Evolutionary conservation across 30 jellyfish, hydroid and myxozoan genomes (phyloP), one percentile per base, ranked within the genome.

Genomic region (Clytia hemisphaerica): DNA sequence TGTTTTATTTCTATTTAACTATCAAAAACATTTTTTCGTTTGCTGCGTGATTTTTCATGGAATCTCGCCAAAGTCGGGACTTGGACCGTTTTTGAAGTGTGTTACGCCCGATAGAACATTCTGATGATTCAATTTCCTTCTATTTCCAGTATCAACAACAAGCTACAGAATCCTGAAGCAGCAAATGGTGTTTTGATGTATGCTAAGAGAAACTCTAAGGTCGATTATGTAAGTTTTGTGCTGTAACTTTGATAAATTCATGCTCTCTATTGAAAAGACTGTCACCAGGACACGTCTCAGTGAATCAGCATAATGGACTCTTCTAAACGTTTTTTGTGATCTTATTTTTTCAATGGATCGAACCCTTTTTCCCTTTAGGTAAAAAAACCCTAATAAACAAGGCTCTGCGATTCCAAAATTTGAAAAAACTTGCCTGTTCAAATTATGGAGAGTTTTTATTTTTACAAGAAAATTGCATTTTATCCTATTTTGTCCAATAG

Each of bases 171-270:
- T 55, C 95, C 93, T 40, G 99, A 92, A 38, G 99, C 96, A 7
- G 99, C 99, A 2, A 86, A 82, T 42, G 99, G 99, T 24, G 99
- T 92, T 16, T 51, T 92, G 69, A 88, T 82, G 44, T 92, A 83
- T 78, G 96, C 99, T 21, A 77, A 62, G 84, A 79, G 72, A 2
- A 79, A 78, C 61, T 77, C 92, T 18, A 77, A 79, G 47, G 90
- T 88, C 33, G 97, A 88, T 65, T 51, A 73, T 78, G 97, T 79
- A 72, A 33, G 82, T 63, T 12, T 6, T n/a, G n/a, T n/a, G n/a
- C n/a, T n/a, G n/a, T n/a, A n/a, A n/a, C n/a, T n/a, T n/a, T 10
- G n/a, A 42, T 42, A 42, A 42, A 10, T 42, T 18, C 14, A 18
- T 57, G 26, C 14, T 57, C 57, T 57, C 14, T 2, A 4, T 57